These are phyloP conservation scores for Helicoverpa armigera DNA, from an alignment of 1,140 invertebrate genomes.

Conservation along the genomic window DNA sequence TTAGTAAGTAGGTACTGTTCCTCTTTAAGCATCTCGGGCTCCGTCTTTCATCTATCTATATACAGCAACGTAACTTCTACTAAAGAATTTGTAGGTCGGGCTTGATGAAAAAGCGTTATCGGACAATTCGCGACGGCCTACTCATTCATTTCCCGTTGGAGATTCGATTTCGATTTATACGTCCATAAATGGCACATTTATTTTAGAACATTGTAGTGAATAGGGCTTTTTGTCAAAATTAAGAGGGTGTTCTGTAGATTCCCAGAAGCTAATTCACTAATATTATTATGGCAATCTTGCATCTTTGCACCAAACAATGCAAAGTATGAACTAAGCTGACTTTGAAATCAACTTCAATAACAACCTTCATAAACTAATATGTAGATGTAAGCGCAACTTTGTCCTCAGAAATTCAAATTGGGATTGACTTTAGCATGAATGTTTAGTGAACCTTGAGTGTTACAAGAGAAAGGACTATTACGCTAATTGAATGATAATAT, in stretches of 20 bases:
- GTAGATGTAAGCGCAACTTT: not conserved
- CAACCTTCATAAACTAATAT: not conserved
- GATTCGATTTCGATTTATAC: constrained; percentile 48
- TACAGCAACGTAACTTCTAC: not conserved
- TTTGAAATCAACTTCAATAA: not conserved
- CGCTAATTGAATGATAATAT: no score
- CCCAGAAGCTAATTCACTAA: no score
- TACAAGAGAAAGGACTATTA: no score
- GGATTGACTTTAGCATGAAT: no score
- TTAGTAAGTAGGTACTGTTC: constrained; percentile 15
- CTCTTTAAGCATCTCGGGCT: not conserved
- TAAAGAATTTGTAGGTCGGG: constrained; percentile 32
- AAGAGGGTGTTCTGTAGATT: no score
- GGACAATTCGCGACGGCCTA: constrained; percentile 50
- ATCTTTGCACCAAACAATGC: no score
- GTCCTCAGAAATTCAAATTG: not conserved
- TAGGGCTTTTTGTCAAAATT: not conserved
- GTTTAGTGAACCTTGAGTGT: no score
- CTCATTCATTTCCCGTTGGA: constrained; percentile 51
- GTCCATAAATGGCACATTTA: constrained; percentile 8
- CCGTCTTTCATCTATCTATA: constrained; percentile 4
- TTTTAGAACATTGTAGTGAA: not conserved
- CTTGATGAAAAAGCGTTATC: constrained; percentile 52
- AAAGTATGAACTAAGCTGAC: not conserved
- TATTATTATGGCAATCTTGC: no score